A percentile compares a stretch with the other conserved stretches of the same genome.
These are phyloP conservation scores for Acropternis orthonyx DNA, from an alignment of 2,797 vertebrate species.

Conservation along the genomic window DNA sequence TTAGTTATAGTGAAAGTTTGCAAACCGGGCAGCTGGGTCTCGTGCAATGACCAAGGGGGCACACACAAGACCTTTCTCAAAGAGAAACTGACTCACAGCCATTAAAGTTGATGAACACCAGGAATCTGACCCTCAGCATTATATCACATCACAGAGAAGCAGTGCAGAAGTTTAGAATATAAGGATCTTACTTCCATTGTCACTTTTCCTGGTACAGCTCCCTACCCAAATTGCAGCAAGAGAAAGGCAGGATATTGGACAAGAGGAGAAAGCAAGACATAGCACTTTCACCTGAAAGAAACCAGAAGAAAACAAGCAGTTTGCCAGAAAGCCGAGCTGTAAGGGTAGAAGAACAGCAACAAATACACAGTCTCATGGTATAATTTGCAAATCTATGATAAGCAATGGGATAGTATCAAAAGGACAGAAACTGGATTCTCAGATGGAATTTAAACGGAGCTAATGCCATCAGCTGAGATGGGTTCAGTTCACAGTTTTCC, in stretches of 20 bases:
- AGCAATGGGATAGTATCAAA: not conserved
- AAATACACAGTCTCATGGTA: not conserved
- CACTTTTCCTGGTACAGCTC: conserved; percentile 40
- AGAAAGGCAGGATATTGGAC: conserved; percentile 62
- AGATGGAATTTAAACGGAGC: not conserved
- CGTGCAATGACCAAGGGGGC: not conserved
- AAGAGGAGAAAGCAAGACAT: conserved; percentile 67
- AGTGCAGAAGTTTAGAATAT: not conserved
- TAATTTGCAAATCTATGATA: not conserved
- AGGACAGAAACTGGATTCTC: not conserved
- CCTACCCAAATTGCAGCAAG: conserved; percentile 60
- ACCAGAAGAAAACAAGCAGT: conserved; percentile 64
- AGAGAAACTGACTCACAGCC: not conserved
- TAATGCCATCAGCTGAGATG: not conserved
- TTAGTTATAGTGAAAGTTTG: not conserved
- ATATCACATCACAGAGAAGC: not conserved
- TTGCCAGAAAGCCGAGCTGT: conserved; percentile 39
- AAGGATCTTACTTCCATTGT: conserved; percentile 60
- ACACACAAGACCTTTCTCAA: not conserved
- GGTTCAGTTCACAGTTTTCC: not conserved
- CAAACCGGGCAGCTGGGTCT: not conserved
- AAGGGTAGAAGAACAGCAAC: not conserved
- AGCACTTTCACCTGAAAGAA: conserved; percentile 72
- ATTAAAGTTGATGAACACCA: not conserved
- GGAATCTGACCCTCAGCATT: not conserved